phyloP scores from a whole-genome alignment of 2,888 invertebrate genomes.

The Nesidiocoris tenuis region DNA sequence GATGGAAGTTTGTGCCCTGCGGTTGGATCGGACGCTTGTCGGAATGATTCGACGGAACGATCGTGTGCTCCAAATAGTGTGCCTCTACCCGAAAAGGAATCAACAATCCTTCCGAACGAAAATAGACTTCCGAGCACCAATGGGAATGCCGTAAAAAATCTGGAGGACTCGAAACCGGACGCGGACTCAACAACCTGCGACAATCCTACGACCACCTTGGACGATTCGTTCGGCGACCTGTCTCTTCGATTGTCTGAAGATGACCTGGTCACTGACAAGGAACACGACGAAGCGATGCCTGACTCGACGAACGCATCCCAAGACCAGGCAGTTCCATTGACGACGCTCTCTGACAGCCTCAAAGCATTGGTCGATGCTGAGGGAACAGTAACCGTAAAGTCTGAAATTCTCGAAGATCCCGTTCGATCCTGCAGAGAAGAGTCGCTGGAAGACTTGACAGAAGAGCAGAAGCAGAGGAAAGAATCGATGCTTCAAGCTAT shows the following conservation, averaged over 20 bases:
- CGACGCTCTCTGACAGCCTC: background rate
- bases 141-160: background rate
- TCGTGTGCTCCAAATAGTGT: background rate
- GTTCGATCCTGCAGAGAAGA: slow-evolving; percentile 15
- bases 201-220: slow-evolving; percentile 9
- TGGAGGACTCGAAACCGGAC: slow-evolving; percentile 6
- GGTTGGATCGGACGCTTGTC: background rate
- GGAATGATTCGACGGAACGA: background rate
- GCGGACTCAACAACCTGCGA: slow-evolving; percentile 40
- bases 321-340: background rate
- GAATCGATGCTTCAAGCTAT: slow-evolving; percentile 72
- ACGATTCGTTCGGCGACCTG: slow-evolving; percentile 33
- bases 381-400: background rate
- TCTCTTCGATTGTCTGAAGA: slow-evolving; percentile 29
- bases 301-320: slow-evolving; percentile 28
- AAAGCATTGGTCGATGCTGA: background rate
- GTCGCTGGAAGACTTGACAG: slow-evolving; percentile 58
- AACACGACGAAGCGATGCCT: slow-evolving; percentile 32
- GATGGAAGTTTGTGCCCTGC: background rate
- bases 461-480: slow-evolving; percentile 64
- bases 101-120: background rate
- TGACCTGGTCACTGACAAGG: slow-evolving; percentile 15
- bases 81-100: slow-evolving; percentile 9
- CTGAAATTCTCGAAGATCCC: background rate
- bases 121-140: background rate